Evolutionary conservation across 2,797 vertebrate species (phyloP), one percentile per base, ranked within the genome.

Genomic region (Erethizon dorsatum): DNA sequence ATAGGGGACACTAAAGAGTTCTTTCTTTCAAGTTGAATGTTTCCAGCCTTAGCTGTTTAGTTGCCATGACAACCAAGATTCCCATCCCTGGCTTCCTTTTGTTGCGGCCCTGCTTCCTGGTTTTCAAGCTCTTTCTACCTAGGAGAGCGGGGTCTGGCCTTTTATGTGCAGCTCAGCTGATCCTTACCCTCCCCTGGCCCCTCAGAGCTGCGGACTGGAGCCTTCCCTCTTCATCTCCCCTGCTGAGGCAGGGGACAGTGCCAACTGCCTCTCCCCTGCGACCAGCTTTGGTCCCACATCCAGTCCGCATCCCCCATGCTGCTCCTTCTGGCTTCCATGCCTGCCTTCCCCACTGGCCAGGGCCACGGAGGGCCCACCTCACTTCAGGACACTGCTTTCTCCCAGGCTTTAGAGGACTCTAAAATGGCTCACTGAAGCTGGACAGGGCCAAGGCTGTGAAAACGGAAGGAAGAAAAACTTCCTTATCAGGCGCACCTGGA

Each of bases 41-140:
- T 89, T 77, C 57, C 45, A 20, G 22, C n/a, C 37, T 52, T 47
- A 69, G 28, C 45, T n/a, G 65, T 86, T 59, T 57, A 31, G 67
- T 97, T 86, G 85, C 73, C 80, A 9, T 83, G 80, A 90, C 75
- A 61, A 86, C 75, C 75, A 12, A 75, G 65, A 71, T 54, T 31
- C 73, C 26, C 31, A 2, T 24, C 67, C 82, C 65, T 2, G 45
- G 13, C 31, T 93, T 18, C 87, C 47, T 93, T 54, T 87, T 33
- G 45, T 56, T 78, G n/a, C 28, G 15, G 5, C 20, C 7, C 50
- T 18, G 18, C 24, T 31, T 56, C 15, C 63, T 33, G 18, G 63
- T 79, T 73, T 56, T 83, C 54, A 57, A 54, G 67, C 17, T 18
- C 5, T 61, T 79, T 86, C 77, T 47, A 22, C 47, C 56, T 8